Evolutionary conservation across 2,113 vertebrate species (phyloP), one percentile per base, ranked within the genome.

Genomic region (Halichoeres trimaculatus): DNA sequence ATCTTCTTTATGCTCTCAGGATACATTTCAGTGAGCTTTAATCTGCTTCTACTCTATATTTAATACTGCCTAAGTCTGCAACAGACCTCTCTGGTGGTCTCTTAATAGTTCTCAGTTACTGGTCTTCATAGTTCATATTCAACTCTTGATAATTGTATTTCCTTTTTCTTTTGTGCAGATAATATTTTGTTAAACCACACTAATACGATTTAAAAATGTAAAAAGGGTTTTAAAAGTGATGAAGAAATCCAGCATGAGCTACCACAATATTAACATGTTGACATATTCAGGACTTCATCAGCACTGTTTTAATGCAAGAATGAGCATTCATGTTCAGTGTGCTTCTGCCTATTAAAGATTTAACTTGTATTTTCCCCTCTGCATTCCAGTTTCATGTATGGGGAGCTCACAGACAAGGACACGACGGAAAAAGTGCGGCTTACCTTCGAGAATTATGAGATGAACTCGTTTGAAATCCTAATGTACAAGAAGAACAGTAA

Each of bases 401-500:
- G 98, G 58, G 98, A 99, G 91, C 94, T 99, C 91, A 99, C 98
- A 6, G 98, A 99, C 89, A 99, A 98, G 92, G 98, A 99, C 70
- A 99, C 97, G 1, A 93, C 95, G 41, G 97, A 99, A 81, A 99
- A 99, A 90, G 98, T 99, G 74, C 96, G 96, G 69, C 96, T 98
- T 79, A 99, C 98, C 0, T 99, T 99, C 83, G 97, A 99, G 89
- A 99, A 98, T 91, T 99, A 99, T 73, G 97, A 99, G 92, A 98
- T 98, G 95, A 98, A 98, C 83, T 99, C 98, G 30, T 99, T 99
- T 89, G 98, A 99, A 94, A 98, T 99, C 89, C 88, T 99, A 85
- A 99, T 99, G 98, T 99, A 99, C 93, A 99, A 98, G 92, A 99
- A 99, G 78, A 99, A 99, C 93, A 94, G 98, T 99, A 93, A 99